Base-by-base conservation (phyloP, 2,797 vertebrate species). In the Acipenser oxyrinchus region DNA sequence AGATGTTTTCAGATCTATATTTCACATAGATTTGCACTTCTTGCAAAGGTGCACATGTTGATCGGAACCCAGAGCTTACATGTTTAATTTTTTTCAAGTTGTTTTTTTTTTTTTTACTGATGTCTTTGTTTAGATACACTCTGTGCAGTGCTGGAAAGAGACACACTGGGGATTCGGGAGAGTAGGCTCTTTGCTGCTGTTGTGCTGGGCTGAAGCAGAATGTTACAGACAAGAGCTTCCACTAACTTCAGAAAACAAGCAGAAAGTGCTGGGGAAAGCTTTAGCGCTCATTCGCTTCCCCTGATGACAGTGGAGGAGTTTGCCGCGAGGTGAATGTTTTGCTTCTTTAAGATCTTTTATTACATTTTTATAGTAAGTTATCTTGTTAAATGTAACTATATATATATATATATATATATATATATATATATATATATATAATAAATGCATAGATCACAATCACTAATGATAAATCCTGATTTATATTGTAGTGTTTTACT, bases 81-180 rank as follows among this genome's bases (percentile, higher is more conserved):
- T 37, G 23, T 37, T 37, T 1, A 37, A 37, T 37, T 37, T 37
- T n/a, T 37, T 37, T 18, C n/a, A n/a, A n/a, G n/a, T 3, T n/a
- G n/a, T n/a, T n/a, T n/a, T 37, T 37, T 37, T 37, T 23, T 23
- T 23, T 37, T 37, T 37, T 37, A 37, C 23, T 37, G 23, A 37
- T 37, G 23, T 37, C 23, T 37, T 68, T 64, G 23, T 74, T 12
- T 48, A 90, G 89, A 90, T 60, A 90, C 89, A 0, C 71, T 90
- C 62, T 93, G 94, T 70, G 96, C 95, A 0, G 96, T 99, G 70
- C 68, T 99, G 75, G 95, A 99, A 88, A 89, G 96, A 78, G 95
- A 98, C 68, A 98, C 96, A 1, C 90, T 99, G 10, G 96, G 95
- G 0, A 37, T 37, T 37, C 37, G 37, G 37, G 37, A 37, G 37